These are phyloP conservation scores for Melanaphis sacchari DNA, from an alignment of 1,140 invertebrate genomes.

Conservation along the genomic window DNA sequence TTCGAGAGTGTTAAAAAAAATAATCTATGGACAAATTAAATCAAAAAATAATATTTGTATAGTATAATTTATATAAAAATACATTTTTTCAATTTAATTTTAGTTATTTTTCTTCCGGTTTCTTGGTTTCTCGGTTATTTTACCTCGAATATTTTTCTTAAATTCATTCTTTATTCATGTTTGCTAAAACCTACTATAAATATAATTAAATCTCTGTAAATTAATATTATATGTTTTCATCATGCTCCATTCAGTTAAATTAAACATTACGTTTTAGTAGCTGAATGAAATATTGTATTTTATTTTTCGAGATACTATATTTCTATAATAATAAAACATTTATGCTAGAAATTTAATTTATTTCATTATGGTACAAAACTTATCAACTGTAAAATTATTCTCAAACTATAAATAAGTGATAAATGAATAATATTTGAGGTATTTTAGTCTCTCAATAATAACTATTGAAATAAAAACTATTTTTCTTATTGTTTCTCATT, in stretches of 20 bases:
- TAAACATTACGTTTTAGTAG: neutral
- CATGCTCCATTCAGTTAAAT: neutral
- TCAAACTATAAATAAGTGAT: neutral
- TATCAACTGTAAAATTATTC: neutral
- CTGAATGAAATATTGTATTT: neutral
- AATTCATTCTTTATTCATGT: neutral
- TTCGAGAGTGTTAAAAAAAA: neutral
- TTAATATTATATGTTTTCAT: neutral
- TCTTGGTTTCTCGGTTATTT: neutral
- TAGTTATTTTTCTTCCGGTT: neutral
- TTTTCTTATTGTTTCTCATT: slow-evolving; percentile 10
- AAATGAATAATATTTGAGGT: neutral
- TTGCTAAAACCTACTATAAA: neutral
- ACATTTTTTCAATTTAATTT: neutral
- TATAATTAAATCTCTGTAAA: neutral
- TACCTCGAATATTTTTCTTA: too few relatives aligned
- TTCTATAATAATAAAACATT: neutral
- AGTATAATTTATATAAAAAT: neutral
- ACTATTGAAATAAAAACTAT: neutral
- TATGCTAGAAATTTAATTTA: neutral
- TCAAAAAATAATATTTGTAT: neutral
- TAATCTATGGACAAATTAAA: neutral
- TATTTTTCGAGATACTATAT: neutral
- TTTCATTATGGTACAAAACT: neutral
- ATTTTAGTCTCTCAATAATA: neutral